Evolutionary conservation across 2,888 invertebrate genomes (phyloP), one percentile per base, ranked within the genome.

Genomic region (Hyles lineata): DNA sequence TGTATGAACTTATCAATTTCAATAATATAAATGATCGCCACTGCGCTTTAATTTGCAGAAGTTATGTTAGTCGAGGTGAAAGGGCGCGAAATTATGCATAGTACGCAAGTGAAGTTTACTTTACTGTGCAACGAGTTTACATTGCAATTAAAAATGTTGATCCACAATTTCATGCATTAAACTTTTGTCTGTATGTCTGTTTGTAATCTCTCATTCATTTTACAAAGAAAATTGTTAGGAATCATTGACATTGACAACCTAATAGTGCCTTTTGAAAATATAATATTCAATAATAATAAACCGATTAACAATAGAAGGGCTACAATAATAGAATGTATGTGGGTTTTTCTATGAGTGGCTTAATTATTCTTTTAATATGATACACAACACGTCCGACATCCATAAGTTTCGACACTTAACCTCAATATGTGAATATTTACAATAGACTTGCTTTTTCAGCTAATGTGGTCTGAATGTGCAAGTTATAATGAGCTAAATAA

Each of bases 61-160:
- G 67, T 23, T 21, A 21, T 60, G 60, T 11, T 50, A 50, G 23
- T 67, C 8, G 50, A 67, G 86, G 93, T 93, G 94, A 94, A 94
- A 94, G 94, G 94, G 94, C 94, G 94, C 94, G 94, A 94, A 94
- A 94, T 91, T 87, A 89, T 86, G 85, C 75, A 76, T 75, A 61
- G 79, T 79, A 81, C 78, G 73, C 70, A 76, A 80, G 78, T 79
- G 74, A 81, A 80, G 79, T 84, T 81, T 79, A 83, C 79, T 43
- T 67, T 67, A 67, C 67, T 62, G 55, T 21, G 2, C 43, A 71
- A 55, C 52, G 55, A 71, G 52, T 55, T 32, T 52, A 32, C 71
- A 77, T 79, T 72, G 75, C 72, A 50, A 50, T 67, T 50, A 67
- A 23, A 21, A 6, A 50, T 67, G n/a, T 67, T 23, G 43, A 50